Conservation (phyloP, 1,140 invertebrate genomes). For the Archivesica marissinica region DNA sequence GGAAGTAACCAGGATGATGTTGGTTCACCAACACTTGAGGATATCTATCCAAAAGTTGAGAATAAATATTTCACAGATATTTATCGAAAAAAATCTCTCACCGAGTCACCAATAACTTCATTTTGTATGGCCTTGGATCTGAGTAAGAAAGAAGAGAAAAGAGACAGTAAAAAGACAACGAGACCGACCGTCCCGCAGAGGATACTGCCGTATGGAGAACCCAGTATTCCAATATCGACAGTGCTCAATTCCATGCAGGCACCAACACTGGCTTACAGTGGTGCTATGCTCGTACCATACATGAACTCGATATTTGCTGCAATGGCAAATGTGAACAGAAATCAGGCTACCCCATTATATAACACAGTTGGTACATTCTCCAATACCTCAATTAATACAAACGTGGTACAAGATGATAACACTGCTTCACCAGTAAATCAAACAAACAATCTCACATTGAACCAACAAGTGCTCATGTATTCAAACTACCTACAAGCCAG, state of each 20-base stretch:
- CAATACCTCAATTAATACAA: not conserved
- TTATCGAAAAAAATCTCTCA: not conserved
- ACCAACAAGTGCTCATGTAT: conserved; percentile 7
- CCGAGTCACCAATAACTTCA: not conserved
- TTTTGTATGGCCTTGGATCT: conserved; percentile 30
- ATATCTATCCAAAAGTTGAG: not conserved
- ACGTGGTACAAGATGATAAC: not conserved
- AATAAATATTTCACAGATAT: conserved; percentile 39
- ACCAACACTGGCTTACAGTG: conserved; percentile 34
- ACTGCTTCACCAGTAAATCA: conserved; percentile 4
- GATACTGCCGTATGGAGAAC: conserved; percentile 8
- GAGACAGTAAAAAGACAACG: not conserved
- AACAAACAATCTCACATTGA: not conserved
- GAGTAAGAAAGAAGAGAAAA: conserved; percentile 18
- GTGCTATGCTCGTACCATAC: conserved; percentile 47
- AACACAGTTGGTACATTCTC: not conserved
- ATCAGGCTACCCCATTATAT: not conserved
- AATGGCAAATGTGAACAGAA: conserved; percentile 21
- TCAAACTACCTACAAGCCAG: not conserved
- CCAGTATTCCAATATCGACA: conserved; percentile 5
- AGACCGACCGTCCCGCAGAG: not conserved
- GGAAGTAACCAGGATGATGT: no score
- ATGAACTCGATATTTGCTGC: conserved; percentile 50
- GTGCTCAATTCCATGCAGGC: not conserved
- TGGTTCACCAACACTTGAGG: not conserved